Evolutionary conservation across 2,113 vertebrate species (phyloP).

Genomic region (Brachyhypopomus occidentalis): DNA sequence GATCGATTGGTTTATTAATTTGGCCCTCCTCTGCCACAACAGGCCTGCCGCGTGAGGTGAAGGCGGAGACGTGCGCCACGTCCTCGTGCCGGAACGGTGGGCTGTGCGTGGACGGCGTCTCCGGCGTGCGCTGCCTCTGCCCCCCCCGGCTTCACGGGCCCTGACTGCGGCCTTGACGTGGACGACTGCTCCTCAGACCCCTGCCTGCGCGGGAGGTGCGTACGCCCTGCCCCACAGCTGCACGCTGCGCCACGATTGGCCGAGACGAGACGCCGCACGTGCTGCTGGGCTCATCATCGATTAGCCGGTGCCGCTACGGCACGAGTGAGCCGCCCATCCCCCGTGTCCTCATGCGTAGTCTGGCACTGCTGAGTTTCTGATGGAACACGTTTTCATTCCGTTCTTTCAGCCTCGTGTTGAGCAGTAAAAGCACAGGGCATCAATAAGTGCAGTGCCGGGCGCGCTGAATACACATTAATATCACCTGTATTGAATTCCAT

Average conservation of each 20-base stretch:
- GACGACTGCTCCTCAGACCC: constrained; percentile 79
- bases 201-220: constrained; percentile 83
- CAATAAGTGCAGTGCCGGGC: too few relatives aligned
- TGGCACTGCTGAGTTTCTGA: neutral
- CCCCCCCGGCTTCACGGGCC: constrained; percentile 71
- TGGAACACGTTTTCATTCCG: neutral
- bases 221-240: neutral
- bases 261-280: neutral
- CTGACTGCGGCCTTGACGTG: constrained; percentile 75
- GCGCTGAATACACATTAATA: too few relatives aligned
- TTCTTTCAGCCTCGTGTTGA: neutral
- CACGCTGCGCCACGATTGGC: neutral
- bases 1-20: neutral
- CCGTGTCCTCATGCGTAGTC: neutral
- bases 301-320: constrained; percentile 20
- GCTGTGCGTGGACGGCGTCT: constrained; percentile 70
- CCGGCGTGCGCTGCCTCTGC: constrained; percentile 76
- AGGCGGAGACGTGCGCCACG: constrained; percentile 77
- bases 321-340: constrained; percentile 37
- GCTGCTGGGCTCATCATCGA: constrained; percentile 1
- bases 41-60: constrained; percentile 76
- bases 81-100: constrained; percentile 76
- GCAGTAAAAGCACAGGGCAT: too few relatives aligned
- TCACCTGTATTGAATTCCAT: too few relatives aligned
- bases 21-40: constrained; percentile 42